Base-by-base conservation (phyloP, 2,888 invertebrate species). In the Campoletis raptor region DNA sequence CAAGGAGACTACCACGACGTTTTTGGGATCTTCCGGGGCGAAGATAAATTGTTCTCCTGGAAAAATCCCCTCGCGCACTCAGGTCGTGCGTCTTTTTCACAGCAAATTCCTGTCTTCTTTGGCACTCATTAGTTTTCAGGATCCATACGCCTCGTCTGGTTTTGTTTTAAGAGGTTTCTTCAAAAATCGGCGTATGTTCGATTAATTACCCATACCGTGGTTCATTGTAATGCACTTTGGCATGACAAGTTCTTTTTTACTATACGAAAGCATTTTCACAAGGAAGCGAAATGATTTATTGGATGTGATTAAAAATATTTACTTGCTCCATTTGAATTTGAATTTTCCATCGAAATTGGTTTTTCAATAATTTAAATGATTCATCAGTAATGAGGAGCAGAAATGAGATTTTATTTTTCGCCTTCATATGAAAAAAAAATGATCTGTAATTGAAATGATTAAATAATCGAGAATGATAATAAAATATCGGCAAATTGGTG, bases 11-110 rank as follows among this genome's bases (percentile, higher is more conserved):
- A 15, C 45, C 37, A 24, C 57, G 84, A 84, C 81, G 67, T 70
- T 82, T 84, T 85, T 79, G 66, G 64, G 64, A 70, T 76, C 74
- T 82, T 78, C 69, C 42, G 54, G 54, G 54, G 48, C 48, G 78
- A 57, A 86, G 86, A 86, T 86, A 81, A 86, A 86, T 86, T 42
- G 86, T 84, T 81, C 81, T 64, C 69, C 12, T 30, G 48, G 74
- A 24, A 40, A 69, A 70, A 42, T 37, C 21, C 10, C 52, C 42
- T 54, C 79, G 69, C 79, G 69, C 37, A 42, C 30, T 57, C 37
- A 7, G 48, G 7, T 48, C 24, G 37, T 57, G 18, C 42, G 36
- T 24, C 18, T 30, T 24, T 54, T 57, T 10, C 21, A 40, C 73
- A 15, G 24, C 42, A 18, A 42, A 74, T 61, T 74, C 42, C 18